Conservation (phyloP, 2,888 invertebrate genomes). For the Trichogramma evanescens region DNA sequence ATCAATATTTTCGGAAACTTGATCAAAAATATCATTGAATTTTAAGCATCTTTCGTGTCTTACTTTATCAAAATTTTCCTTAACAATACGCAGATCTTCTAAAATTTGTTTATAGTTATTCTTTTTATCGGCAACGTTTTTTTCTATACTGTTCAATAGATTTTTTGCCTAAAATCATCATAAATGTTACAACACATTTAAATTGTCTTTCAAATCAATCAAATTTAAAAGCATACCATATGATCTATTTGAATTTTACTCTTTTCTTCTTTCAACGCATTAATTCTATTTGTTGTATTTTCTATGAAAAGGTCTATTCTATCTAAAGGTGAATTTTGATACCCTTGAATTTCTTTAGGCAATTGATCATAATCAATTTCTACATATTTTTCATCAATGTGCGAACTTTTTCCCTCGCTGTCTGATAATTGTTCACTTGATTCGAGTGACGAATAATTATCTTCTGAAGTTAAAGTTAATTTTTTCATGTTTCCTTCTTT, state of each 20-base stretch:
- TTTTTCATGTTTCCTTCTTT: slow-evolving; percentile 1
- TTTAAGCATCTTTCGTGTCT: neutral
- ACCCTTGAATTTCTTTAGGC: neutral
- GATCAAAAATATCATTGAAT: slow-evolving; percentile 9
- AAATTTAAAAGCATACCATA: slow-evolving; percentile 5
- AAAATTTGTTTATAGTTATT: neutral
- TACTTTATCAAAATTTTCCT: slow-evolving; percentile 9
- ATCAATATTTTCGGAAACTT: slow-evolving; percentile 84
- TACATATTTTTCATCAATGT: slow-evolving; percentile 13
- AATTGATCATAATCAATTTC: slow-evolving; percentile 11
- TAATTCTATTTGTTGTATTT: neutral
- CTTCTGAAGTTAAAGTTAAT: neutral
- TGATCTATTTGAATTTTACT: neutral
- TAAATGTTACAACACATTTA: neutral
- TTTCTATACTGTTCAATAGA: neutral
- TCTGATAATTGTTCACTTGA: neutral
- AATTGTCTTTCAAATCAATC: neutral
- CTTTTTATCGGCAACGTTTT: neutral
- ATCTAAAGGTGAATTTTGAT: too few relatives aligned
- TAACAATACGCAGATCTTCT: neutral
- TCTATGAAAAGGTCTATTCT: too few relatives aligned
- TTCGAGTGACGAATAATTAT: neutral
- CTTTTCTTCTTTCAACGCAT: neutral
- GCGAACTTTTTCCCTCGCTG: neutral
- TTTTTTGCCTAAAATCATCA: neutral